phyloP scores from a whole-genome alignment of 2,888 invertebrate species.

The Brenthis ino region DNA sequence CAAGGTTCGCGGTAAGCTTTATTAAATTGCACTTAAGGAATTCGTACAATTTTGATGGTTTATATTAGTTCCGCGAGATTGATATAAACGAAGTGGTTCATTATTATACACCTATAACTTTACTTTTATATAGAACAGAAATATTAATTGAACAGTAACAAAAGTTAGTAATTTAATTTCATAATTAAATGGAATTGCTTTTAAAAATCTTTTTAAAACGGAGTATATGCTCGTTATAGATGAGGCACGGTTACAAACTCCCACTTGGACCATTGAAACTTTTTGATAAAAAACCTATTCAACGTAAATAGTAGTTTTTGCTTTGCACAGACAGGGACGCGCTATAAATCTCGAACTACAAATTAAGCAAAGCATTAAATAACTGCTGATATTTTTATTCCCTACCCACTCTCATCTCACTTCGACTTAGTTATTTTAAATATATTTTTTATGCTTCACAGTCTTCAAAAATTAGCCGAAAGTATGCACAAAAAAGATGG shows the following conservation, averaged over 20 bases:
- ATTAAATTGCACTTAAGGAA: conserved; percentile 28
- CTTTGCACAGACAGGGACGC: conserved; percentile 1
- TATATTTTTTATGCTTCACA: not conserved
- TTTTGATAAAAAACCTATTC: conserved; percentile 27
- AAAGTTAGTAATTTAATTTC: conserved; percentile 4
- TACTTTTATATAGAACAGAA: not conserved
- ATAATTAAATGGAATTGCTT: conserved; percentile 16
- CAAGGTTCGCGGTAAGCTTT: conserved; percentile 27
- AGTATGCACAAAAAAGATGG: no score
- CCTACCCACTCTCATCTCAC: no score
- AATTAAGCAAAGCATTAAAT: conserved; percentile 14
- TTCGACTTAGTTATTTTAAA: no score
- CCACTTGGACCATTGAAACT: conserved; percentile 27
- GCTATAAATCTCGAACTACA: conserved; percentile 14
- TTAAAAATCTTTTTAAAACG: conserved; percentile 6
- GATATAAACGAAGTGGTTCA: not conserved
- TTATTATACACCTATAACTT: not conserved
- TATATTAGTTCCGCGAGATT: conserved; percentile 10
- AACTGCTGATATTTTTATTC: not conserved
- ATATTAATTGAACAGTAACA: not conserved
- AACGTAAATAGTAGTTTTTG: conserved; percentile 17
- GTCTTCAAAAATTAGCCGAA: no score
- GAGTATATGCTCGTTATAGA: conserved; percentile 21
- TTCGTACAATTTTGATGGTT: conserved; percentile 30
- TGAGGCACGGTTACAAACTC: conserved; percentile 20